Evolutionary conservation across 2,888 invertebrate genomes (phyloP).

Genomic region (Rhogogaster chlorosoma): DNA sequence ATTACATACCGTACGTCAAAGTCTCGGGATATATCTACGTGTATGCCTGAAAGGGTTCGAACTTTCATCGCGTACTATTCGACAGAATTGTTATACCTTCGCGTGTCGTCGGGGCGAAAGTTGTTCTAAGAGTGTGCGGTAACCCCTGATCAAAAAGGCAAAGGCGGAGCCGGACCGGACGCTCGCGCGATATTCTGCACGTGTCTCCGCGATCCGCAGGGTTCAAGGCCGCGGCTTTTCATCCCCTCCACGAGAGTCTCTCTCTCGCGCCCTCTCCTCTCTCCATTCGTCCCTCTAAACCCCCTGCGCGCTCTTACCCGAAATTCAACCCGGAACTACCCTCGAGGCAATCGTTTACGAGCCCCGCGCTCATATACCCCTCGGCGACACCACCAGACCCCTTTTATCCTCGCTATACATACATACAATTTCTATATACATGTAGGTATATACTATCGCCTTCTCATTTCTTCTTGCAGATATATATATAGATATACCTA

Average conservation of each 20-base stretch:
- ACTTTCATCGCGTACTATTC: no score
- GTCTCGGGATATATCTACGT: not conserved
- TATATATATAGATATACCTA: no score
- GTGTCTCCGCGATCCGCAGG: slow-evolving; percentile 35
- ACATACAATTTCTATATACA: not conserved
- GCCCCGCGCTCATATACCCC: not conserved
- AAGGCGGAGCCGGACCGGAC: not conserved
- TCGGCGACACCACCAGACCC: not conserved
- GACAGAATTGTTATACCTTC: no score
- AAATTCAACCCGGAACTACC: slow-evolving; percentile 52
- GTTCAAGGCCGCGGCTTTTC: slow-evolving; percentile 48
- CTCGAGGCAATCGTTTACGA: slow-evolving; percentile 49
- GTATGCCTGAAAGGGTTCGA: no score
- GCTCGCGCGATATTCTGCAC: slow-evolving; percentile 46
- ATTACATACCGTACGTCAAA: no score
- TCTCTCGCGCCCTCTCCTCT: not conserved
- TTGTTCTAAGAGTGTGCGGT: not conserved
- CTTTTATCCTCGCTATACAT: not conserved
- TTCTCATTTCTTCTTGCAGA: not conserved
- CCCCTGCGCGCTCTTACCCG: slow-evolving; percentile 8
- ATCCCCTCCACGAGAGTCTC: slow-evolving; percentile 18
- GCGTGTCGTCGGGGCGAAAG: no score
- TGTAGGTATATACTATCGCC: not conserved
- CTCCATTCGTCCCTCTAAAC: not conserved
- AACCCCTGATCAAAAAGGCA: not conserved